Conservation (phyloP, 2,113 vertebrate genomes). For the Microcebus lehilahytsara region DNA sequence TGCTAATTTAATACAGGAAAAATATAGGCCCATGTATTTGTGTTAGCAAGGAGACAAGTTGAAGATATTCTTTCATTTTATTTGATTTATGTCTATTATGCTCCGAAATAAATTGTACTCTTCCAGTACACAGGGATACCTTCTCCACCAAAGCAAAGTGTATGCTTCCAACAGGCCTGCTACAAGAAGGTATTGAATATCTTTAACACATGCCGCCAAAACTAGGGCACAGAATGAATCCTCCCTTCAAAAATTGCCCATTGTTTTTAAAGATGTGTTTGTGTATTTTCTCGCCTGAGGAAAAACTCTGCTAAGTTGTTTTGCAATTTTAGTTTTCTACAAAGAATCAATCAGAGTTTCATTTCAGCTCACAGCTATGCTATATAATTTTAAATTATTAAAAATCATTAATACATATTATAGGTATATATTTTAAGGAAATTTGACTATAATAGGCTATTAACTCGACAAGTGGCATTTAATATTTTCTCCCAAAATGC, state of each 20-base stretch:
- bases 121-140: background rate
- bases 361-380: conserved; percentile 3
- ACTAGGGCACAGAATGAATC: background rate
- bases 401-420: conserved; percentile 16
- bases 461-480: background rate
- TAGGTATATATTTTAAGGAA: conserved; percentile 19
- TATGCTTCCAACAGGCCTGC: background rate
- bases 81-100: background rate
- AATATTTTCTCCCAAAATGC: conserved; percentile 46
- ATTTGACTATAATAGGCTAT: conserved; percentile 35
- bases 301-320: background rate
- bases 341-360: background rate
- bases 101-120: background rate
- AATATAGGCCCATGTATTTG: background rate
- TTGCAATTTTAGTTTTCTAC: background rate
- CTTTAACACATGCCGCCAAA: background rate
- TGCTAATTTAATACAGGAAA: background rate
- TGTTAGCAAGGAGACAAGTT: background rate
- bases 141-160: background rate
- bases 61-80: background rate
- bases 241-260: background rate
- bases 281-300: background rate
- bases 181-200: background rate
- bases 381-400: conserved; percentile 55
- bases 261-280: background rate